Evolutionary conservation across 2,797 vertebrate genomes (phyloP).

Genomic region (Fringilla coelebs): DNA sequence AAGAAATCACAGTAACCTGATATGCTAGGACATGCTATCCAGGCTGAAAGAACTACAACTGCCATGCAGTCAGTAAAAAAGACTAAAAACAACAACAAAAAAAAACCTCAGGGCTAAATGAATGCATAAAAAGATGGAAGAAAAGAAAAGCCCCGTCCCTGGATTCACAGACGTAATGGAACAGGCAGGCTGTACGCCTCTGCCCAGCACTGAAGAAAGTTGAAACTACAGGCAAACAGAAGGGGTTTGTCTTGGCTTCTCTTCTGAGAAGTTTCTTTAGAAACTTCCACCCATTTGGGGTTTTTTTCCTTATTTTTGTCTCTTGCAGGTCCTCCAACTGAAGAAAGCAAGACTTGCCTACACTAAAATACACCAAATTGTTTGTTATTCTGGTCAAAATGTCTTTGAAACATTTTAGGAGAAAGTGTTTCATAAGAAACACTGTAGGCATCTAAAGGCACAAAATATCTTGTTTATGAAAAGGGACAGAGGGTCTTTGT

Average conservation of each 20-base stretch:
- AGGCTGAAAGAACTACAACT: neutral
- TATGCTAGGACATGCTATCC: neutral
- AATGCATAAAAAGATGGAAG: neutral
- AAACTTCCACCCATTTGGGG: neutral
- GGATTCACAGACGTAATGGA: neutral
- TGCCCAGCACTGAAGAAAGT: neutral
- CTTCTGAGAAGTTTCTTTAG: neutral
- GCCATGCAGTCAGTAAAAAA: neutral
- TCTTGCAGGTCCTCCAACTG: neutral
- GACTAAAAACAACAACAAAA: neutral
- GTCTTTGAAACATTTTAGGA: neutral
- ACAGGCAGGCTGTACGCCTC: neutral
- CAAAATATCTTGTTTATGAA: neutral
- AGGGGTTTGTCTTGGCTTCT: neutral
- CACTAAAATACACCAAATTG: neutral
- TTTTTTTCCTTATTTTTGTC: neutral
- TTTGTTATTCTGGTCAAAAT: conserved; percentile 32
- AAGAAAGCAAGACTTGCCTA: neutral
- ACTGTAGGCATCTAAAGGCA: neutral
- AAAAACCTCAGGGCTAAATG: neutral
- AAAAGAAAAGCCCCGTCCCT: neutral
- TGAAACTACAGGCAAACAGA: neutral
- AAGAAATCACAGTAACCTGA: neutral
- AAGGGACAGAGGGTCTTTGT: neutral
- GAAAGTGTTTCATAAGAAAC: neutral